Evolutionary conservation across 2,888 invertebrate species (phyloP).

Genomic region (Dorcus hopei): DNA sequence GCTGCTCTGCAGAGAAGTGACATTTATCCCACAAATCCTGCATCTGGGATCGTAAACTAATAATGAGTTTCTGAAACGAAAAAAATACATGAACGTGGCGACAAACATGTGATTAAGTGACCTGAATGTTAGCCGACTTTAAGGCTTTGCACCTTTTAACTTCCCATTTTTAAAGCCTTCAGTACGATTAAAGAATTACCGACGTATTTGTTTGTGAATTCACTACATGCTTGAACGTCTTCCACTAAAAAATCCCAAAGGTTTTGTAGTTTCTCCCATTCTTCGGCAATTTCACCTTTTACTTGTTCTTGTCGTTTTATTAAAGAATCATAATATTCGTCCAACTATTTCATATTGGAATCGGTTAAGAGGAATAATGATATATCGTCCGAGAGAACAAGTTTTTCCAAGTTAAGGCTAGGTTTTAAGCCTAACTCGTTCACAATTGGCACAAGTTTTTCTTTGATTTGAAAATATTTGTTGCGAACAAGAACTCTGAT

Average conservation of each 20-base stretch:
- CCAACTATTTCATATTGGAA: conserved; percentile 61
- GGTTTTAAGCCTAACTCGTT: conserved; percentile 46
- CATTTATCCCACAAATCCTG: conserved; percentile 73
- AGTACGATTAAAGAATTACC: conserved; percentile 59
- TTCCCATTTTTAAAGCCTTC: conserved; percentile 63
- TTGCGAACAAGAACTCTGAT: too few species aligned
- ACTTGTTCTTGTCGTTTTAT: conserved; percentile 57
- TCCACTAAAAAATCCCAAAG: conserved; percentile 76
- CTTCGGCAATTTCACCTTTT: conserved; percentile 56
- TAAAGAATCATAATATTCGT: conserved; percentile 56
- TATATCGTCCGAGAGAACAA: conserved; percentile 46
- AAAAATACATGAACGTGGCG: conserved; percentile 15
- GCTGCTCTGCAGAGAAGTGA: conserved; percentile 62
- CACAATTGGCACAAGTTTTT: conserved; percentile 44
- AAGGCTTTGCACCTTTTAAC: conserved; percentile 71
- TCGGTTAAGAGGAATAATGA: conserved; percentile 58
- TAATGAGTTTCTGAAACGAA: conserved; percentile 55
- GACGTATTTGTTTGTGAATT: conserved; percentile 60
- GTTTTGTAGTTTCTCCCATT: conserved; percentile 60
- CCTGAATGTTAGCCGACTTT: conserved; percentile 73
- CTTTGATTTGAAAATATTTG: conserved; percentile 41
- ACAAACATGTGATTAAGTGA: conserved; percentile 30
- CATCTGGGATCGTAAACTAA: conserved; percentile 69
- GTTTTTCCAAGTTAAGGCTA: conserved; percentile 45
- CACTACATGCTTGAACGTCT: conserved; percentile 59